phyloP scores from a whole-genome alignment of 2,113 vertebrate genomes.

The Morone chrysops region DNA sequence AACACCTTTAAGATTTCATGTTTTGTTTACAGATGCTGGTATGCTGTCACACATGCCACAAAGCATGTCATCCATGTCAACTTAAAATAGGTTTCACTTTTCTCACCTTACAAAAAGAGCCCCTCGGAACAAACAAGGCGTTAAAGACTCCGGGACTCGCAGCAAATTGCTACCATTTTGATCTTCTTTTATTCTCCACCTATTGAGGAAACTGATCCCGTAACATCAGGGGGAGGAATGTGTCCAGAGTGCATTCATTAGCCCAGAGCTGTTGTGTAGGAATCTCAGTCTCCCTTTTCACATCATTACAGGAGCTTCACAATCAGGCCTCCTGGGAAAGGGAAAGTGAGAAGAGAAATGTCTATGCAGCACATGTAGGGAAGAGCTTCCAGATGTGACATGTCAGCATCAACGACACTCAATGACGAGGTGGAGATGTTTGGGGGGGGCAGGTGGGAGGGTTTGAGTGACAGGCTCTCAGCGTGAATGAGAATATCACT shows the following conservation, averaged over 20 bases:
- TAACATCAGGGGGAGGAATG: slow-evolving; percentile 30
- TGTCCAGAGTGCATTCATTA: slow-evolving; percentile 50
- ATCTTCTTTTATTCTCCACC: slow-evolving; percentile 39
- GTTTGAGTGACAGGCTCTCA: slow-evolving; percentile 61
- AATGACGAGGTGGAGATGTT: slow-evolving; percentile 42
- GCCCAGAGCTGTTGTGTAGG: slow-evolving; percentile 54
- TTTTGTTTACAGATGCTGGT: slow-evolving; percentile 29
- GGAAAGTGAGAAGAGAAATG: slow-evolving; percentile 70
- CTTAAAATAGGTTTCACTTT: slow-evolving; percentile 32
- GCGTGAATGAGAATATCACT: slow-evolving; percentile 66
- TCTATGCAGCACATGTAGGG: slow-evolving; percentile 66
- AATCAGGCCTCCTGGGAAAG: slow-evolving; percentile 64
- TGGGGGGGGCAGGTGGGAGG: background rate
- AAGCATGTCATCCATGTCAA: slow-evolving; percentile 2
- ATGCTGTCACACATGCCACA: slow-evolving; percentile 16
- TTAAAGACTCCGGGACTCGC: slow-evolving; percentile 38
- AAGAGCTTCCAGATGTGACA: slow-evolving; percentile 83
- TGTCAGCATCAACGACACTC: slow-evolving; percentile 77
- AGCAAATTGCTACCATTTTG: slow-evolving; percentile 61
- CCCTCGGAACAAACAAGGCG: slow-evolving; percentile 50
- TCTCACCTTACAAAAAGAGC: slow-evolving; percentile 39
- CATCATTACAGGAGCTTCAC: slow-evolving; percentile 69
- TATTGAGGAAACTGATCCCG: slow-evolving; percentile 46
- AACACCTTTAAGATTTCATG: slow-evolving; percentile 29
- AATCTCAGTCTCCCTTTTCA: slow-evolving; percentile 60